Evolutionary conservation across 2,113 vertebrate species (phyloP).

Genomic region (Petrocephalus zakoni): DNA sequence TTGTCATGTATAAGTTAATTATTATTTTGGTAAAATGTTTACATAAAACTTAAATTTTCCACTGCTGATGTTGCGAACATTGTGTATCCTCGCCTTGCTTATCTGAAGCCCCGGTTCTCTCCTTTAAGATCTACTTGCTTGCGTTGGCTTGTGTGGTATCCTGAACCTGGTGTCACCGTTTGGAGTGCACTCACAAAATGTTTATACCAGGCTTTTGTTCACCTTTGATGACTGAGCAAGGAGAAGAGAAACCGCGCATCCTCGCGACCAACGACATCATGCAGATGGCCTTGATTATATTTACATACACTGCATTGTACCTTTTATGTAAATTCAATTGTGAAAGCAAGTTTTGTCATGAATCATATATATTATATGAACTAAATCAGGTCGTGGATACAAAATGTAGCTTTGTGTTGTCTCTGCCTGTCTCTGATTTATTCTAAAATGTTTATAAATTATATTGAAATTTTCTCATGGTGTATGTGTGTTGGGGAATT

Average conservation of each 20-base stretch:
- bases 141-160: background rate
- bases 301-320: background rate
- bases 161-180: background rate
- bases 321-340: background rate
- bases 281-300: background rate
- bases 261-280: background rate
- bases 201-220: background rate
- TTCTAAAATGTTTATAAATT: slow-evolving; percentile 19
- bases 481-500: slow-evolving; percentile 33
- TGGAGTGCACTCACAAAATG: background rate
- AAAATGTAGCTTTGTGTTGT: slow-evolving; percentile 44
- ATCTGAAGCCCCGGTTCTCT: background rate
- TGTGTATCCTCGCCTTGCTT: background rate
- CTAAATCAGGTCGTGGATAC: slow-evolving; percentile 43
- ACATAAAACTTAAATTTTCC: background rate
- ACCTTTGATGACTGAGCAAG: background rate
- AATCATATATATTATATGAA: slow-evolving; percentile 40
- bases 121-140: background rate
- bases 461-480: slow-evolving; percentile 21
- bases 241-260: background rate
- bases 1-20: background rate
- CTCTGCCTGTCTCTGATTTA: slow-evolving; percentile 21
- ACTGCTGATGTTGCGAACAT: background rate
- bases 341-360: background rate
- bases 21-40: background rate